Evolutionary conservation across 2,797 vertebrate genomes (phyloP), one percentile per base, ranked within the genome.

Genomic region (Cossypha polioptera): DNA sequence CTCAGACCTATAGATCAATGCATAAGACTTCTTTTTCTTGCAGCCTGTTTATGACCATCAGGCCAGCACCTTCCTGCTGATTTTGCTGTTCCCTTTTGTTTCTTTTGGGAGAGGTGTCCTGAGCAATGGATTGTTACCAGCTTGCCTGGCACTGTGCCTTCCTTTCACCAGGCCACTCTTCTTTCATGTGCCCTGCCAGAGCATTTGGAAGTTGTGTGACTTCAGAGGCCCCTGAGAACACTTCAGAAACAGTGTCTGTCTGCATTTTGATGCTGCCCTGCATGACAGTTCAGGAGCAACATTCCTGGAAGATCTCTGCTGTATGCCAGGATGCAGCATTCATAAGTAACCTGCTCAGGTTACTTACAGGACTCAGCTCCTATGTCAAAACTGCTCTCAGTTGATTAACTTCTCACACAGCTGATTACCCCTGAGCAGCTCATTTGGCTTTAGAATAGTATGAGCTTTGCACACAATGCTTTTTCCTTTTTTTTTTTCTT

Each of bases 231-330:
- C 48, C 19, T 42, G 33, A 5, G n/a, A 79, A 18, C 40, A 18
- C 3, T 42, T 55, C 75, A 45, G 9, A 16, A 58, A 2, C 0
- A 12, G 31, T 5, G 0, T 1, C 2, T 20, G 17, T 31, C 13
- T 45, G 19, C 21, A 4, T 33, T 67, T 55, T 47, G n/a, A 4
- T 79, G 50, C 68, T 92, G 68, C 13, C 42, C 40, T 50, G 33
- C 20, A 3, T 36, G 38, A 11, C 57, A 72, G 1, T 24, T 85
- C 17, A 36, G 74, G 40, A 76, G 21, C 29, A 73, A 38, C 90
- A 71, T 42, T 75, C 74, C 63, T 53, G 31, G 13, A n/a, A 76
- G 45, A 22, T 48, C 15, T 71, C 45, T 62, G 14, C 0, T 47
- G 3, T 47, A 5, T 38, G 53, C 26, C 57, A 59, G 50, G 43